Base-by-base conservation (phyloP, 2,113 vertebrate genomes). In the Triplophysa dalaica region DNA sequence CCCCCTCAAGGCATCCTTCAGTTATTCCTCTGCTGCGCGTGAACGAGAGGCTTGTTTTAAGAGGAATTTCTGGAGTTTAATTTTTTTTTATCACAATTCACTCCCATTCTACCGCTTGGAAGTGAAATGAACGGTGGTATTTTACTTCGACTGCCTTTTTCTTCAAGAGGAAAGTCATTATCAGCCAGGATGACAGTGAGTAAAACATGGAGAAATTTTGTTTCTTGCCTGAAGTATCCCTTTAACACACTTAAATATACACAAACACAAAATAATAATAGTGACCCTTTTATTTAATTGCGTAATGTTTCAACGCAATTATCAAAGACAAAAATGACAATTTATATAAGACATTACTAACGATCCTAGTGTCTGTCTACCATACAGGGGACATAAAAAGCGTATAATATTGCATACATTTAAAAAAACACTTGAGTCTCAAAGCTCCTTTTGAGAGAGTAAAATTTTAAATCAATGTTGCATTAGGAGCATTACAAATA, bases 291-390 rank as follows among this genome's bases (percentile, higher is more conserved):
- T 7, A 26, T 52, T 70, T 70, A 50, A 26, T 16, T 29, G 16
- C 19, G 5, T 70, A 70, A 52, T 3, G 14, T 54, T 70, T 70
- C 16, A 70, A 70, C 17, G 67, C 4, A 52, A 70, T 70, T 70
- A 52, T 7, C 2, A 54, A 70, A 12, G 48, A 54, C 43, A 67
- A 67, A 13, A 48, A 8, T 6, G 16, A 19, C 17, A 7, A n/a
- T 56, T n/a, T n/a, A n/a, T n/a, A 70, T 70, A 9, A 2, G 66
- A 24, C 14, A 48, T 50, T 69, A 33, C 2, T 56, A 2, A 7
- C 0, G 21, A 58, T 58, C 11, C 10, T 26, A 33, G 16, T 17
- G 4, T 29, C 22, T 29, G 11, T 38, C 33, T 38, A 38, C 45
- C 45, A 70, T 48, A 52, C 2, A 56, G 52, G 17, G 16, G 1